phyloP scores from a whole-genome alignment of 37 sponge, comb jelly and placozoan genomes.

The Beroe forskalii region DNA sequence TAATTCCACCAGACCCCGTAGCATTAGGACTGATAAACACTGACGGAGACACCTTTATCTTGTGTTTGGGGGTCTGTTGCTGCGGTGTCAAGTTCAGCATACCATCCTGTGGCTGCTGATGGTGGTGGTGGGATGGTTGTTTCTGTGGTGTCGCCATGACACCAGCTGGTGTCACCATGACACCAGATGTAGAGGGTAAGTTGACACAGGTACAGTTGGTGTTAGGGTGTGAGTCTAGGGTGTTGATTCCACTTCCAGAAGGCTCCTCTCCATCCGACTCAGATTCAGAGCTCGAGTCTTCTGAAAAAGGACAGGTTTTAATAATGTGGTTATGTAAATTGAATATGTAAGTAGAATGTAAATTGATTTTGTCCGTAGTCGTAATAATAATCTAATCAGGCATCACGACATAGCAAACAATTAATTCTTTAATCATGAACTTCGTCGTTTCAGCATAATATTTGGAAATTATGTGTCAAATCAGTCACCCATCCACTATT shows the following conservation, averaged over 20 bases:
- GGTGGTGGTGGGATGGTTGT: no score
- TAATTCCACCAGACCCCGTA: background rate
- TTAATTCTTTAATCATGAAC: no score
- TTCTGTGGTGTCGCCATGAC: slow-evolving; percentile 6
- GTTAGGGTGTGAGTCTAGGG: background rate
- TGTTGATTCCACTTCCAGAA: no score
- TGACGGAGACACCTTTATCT: slow-evolving; percentile 56
- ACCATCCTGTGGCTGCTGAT: background rate
- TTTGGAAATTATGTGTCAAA: no score
- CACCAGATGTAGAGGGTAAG: background rate
- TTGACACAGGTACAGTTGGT: background rate
- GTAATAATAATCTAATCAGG: no score
- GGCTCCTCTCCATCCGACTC: slow-evolving; percentile 18
- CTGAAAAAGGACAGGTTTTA: background rate
- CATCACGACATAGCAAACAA: no score
- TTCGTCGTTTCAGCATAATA: no score
- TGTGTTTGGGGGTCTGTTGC: slow-evolving; percentile 49
- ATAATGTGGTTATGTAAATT: no score
- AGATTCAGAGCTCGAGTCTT: slow-evolving; percentile 49
- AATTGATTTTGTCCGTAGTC: no score
- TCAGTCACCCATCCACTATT: no score
- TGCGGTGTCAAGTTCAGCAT: background rate
- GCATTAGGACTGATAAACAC: slow-evolving; percentile 60
- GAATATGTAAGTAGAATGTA: no score
- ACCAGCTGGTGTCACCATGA: background rate